A percentile compares a stretch with the other conserved stretches of the same genome.
phyloP scores from a whole-genome alignment of 2,888 invertebrate genomes.

The Oscheius sp. region DNA sequence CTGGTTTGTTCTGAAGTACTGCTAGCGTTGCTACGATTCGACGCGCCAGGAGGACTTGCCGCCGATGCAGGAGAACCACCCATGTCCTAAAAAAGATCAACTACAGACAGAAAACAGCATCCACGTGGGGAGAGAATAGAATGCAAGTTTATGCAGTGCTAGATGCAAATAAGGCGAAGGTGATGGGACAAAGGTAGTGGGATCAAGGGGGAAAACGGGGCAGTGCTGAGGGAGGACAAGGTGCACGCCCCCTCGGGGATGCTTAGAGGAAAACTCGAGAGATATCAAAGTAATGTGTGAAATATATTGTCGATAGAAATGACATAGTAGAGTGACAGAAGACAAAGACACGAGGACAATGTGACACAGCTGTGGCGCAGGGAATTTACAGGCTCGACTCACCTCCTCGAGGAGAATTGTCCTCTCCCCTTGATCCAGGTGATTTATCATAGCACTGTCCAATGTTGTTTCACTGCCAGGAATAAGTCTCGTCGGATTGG shows the following conservation, averaged over 20 bases:
- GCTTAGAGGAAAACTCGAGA: no score
- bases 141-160: neutral
- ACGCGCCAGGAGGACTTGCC: slow-evolving; percentile 54
- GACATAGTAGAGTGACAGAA: neutral
- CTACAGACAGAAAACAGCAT: no score
- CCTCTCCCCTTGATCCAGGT: slow-evolving; percentile 24
- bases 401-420: slow-evolving; percentile 34
- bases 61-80: slow-evolving; percentile 53
- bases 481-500: slow-evolving; percentile 56
- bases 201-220: slow-evolving; percentile 1
- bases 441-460: slow-evolving; percentile 10
- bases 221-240: slow-evolving; percentile 21
- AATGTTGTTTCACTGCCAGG: neutral
- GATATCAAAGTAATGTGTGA: no score
- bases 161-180: slow-evolving; percentile 20
- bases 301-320: no score
- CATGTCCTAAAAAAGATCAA: slow-evolving; percentile 43
- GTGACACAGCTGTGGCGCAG: neutral
- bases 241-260: slow-evolving; percentile 28
- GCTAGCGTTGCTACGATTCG: slow-evolving; percentile 58
- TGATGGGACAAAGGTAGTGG: slow-evolving; percentile 25
- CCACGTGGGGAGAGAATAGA: neutral
- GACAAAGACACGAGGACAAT: neutral
- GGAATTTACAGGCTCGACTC: neutral
- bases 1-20: slow-evolving; percentile 62